Evolutionary conservation across 2,113 vertebrate genomes (phyloP), one percentile per base, ranked within the genome.

Genomic region (Macheiramphus alcinus): DNA sequence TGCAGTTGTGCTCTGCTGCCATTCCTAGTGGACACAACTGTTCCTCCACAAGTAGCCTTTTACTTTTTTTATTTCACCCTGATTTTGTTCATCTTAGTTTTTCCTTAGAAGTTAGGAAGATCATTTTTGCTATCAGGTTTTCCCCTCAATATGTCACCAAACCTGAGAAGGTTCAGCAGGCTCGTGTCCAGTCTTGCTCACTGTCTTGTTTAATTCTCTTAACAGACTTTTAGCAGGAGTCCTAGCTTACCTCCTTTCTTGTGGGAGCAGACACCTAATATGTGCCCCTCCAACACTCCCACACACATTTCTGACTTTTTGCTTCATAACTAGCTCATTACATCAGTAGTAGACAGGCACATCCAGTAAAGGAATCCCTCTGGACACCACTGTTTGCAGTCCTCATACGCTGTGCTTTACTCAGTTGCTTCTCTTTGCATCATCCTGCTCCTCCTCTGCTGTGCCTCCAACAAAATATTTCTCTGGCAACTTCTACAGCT

Each of bases 391-490:
- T 73, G 73, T 67, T 80, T 73, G 55, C 45, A 79, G 36, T 52
- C 59, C 59, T 88, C 70, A 11, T 81, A 13, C 4, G 3, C 80
- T 52, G n/a, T 58, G 36, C 70, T 94, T 82, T 70, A 61, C 53
- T 82, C 11, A 1, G 42, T 90, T 73, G n/a, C 83, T 96, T 88
- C 83, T 70, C 58, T 81, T 73, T 95, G 61, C 42, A 0, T 93
- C 90, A 86, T 86, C 50, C 94, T 91, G 53, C 45, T 85, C 72
- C 93, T 93, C 47, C 86, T 95, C 81, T 93, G 75, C 70, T 91
- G 40, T 67, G 36, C 90, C 80, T 93, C 84, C 75, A 61, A 76
- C 42, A 85, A 90, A 95, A 73, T 55, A 70, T 92, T 92, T 78
- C n/a, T 95, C 80, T 83, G 82, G 78, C 88, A 84, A 19, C 74